Conservation (phyloP, 2,888 invertebrate genomes). For the Synergus gifuensis region DNA sequence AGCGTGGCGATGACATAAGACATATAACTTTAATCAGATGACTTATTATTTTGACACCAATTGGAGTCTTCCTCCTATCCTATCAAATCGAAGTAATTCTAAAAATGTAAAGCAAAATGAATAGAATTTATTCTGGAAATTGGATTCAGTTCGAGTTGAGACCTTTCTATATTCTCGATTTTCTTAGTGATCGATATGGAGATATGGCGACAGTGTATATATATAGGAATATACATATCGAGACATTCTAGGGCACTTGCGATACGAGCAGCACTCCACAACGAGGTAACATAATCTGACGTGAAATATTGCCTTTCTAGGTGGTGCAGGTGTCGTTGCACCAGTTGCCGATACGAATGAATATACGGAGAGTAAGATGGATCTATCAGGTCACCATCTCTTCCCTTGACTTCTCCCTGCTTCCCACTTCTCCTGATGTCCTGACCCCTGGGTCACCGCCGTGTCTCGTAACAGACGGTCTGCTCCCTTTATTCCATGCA, state of each 20-base stretch:
- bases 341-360: conserved; percentile 28
- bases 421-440: background rate
- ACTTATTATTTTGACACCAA: no score
- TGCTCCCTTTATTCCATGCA: conserved; percentile 20
- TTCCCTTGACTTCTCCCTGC: background rate
- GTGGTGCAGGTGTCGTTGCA: conserved; percentile 27
- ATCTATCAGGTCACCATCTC: conserved; percentile 8
- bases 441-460: background rate
- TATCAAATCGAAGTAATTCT: background rate
- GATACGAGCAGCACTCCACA: background rate
- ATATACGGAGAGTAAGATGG: conserved; percentile 28
- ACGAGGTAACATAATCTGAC: conserved; percentile 32
- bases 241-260: background rate
- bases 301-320: conserved; percentile 30
- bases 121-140: background rate
- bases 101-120: background rate
- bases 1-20: no score
- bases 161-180: background rate
- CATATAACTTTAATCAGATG: no score
- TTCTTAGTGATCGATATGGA: background rate
- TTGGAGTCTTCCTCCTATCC: no score
- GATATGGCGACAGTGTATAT: background rate
- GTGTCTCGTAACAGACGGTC: conserved; percentile 1
- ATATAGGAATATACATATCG: background rate
- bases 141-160: background rate